Evolutionary conservation across 2,113 vertebrate genomes (phyloP), one percentile per base, ranked within the genome.

Genomic region (Petrocephalus microphthalmus): DNA sequence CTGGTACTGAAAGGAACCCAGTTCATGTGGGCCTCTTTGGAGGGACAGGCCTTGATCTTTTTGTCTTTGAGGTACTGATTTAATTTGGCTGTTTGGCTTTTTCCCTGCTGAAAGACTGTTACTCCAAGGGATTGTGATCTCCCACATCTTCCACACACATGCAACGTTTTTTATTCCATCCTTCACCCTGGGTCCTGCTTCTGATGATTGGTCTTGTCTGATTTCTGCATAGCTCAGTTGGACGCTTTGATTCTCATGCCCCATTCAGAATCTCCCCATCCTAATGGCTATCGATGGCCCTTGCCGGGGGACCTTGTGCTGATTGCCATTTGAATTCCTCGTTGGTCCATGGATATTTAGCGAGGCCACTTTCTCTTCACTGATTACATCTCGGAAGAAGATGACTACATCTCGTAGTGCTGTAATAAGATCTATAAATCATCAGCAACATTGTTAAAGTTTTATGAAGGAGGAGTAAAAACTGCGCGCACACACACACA

Each of bases 361-460:
- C 13, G 51, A 20, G 47, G 22, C 47, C 22, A 25, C 42, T 3
- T 84, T 84, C 45, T 51, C 8, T 0, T n/a, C 81, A 84, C 37
- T 84, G 81, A 84, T 84, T 22, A 51, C 81, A 15, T 84, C 42
- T 84, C 49, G 20, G 45, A 84, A 51, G 45, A 84, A 84, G 47
- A 83, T 47, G 81, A 84, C 45, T 51, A n/a, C 45, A 51, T 51
- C 20, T 51, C 42, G 0, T 20, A 84, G 20, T 2, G 45, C 8
- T 83, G 45, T 84, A 84, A 84, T 84, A 84, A 84, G 81, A 84
- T 84, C 45, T 49, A 84, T 84, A 84, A 84, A 84, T 84, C 33
- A 78, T 78, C 42, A 51, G 37, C 81, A 84, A 51, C 42, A 51
- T 51, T 84, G 45, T 84, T 19, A 83, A 22, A 51, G 42, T 51